Evolutionary conservation across 2,888 invertebrate species (phyloP), one percentile per base, ranked within the genome.

Genomic region (Ornithoptera priamus): DNA sequence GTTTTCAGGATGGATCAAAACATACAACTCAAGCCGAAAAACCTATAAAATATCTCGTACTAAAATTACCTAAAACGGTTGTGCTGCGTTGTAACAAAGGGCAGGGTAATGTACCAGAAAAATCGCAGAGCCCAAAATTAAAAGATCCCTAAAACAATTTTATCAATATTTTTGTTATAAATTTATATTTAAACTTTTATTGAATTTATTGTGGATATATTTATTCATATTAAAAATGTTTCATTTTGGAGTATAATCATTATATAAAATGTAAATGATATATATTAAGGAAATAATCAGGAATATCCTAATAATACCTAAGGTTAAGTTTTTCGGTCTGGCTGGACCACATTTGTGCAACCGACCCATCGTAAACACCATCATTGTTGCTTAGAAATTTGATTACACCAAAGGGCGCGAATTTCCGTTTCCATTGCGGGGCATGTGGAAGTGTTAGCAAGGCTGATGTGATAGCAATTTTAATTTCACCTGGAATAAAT

Each of bases 231-330:
- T 46, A 63, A 69, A 65, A 65, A 69, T 67, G 70, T 59, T 42
- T 76, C 83, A 80, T 77, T 87, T 88, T 72, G 89, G 87, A 72
- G 82, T 86, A 75, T 86, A 89, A 78, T 92, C 90, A 67, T 83
- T 80, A 76, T 89, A 92, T 68, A 92, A 83, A 81, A 92, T 89
- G 77, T 93, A 93, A 71, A 93, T 76, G 58, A 91, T 85, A 77
- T 93, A 93, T 42, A 89, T 39, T 71, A 93, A 79, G 69, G 90
- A 86, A 66, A 87, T 75, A 56, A 88, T 74, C 22, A 93, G 81
- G 46, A 84, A 75, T 65, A 88, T 72, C 78, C 93, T 92, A 93
- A 90, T 93, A 93, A 91, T 93, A 93, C 80, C 91, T 84, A 84
- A 93, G 78, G 80, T 90, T 92, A 88, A 93, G 87, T 82, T 89